These are phyloP conservation scores for Nannospalax galili DNA, from an alignment of 2,113 vertebrate genomes.

Conservation along the genomic window DNA sequence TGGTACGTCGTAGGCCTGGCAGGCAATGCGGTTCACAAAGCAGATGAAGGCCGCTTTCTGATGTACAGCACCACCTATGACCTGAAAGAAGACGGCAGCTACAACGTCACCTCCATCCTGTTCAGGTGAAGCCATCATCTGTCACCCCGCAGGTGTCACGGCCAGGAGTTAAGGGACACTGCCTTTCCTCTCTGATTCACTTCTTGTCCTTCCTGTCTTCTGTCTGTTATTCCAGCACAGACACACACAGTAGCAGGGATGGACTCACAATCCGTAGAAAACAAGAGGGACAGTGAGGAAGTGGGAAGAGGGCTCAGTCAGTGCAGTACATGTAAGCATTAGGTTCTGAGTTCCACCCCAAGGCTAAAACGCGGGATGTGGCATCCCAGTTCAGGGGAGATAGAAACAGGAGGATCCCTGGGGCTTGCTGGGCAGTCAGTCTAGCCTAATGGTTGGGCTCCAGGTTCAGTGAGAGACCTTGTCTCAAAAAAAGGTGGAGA, in stretches of 20 bases:
- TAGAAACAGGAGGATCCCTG: not conserved
- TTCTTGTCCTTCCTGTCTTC: not conserved
- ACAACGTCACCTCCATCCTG: conserved; percentile 85
- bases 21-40: conserved; percentile 85
- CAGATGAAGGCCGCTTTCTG: conserved; percentile 77
- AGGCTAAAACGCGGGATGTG: not conserved
- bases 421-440: not conserved
- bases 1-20: conserved; percentile 92
- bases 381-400: not conserved
- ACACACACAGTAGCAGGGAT: not conserved
- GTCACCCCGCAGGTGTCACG: not conserved
- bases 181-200: no score
- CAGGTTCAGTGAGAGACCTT: not conserved
- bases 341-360: not conserved
- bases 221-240: not conserved
- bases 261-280: no score
- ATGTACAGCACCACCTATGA: conserved; percentile 86
- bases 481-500: not conserved
- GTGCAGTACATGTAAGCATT: no score
- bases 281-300: not conserved
- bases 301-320: not conserved
- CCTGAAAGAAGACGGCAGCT: conserved; percentile 81
- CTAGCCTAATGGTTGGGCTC: not conserved
- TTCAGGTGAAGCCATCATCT: conserved; percentile 75
- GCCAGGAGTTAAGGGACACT: not conserved